Evolutionary conservation across 2,113 vertebrate species (phyloP).

Genomic region (Epinephelus cyanopodus): DNA sequence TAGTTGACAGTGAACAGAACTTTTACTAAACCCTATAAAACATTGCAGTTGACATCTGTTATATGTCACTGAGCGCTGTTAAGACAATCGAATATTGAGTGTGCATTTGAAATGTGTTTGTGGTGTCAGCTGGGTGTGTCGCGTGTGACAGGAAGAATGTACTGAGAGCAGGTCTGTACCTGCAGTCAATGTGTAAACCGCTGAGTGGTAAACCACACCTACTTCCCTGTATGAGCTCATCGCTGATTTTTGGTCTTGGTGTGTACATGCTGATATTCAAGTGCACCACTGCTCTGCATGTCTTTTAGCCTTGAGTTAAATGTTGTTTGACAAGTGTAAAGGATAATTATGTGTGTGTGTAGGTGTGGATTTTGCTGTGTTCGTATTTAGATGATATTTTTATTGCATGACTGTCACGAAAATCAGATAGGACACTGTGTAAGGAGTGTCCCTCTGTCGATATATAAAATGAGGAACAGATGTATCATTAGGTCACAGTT

Average conservation of each 20-base stretch:
- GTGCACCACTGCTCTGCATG: no score
- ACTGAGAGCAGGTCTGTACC: conserved; percentile 42
- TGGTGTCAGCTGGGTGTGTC: conserved; percentile 50
- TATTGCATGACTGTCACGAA: neutral
- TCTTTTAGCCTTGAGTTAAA: conserved; percentile 1
- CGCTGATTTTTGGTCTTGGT: neutral
- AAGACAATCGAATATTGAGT: neutral
- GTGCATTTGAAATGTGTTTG: conserved; percentile 19
- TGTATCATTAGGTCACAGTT: neutral
- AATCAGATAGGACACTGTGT: neutral
- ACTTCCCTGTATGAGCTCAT: conserved; percentile 23
- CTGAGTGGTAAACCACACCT: conserved; percentile 26
- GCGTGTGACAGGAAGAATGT: conserved; percentile 29
- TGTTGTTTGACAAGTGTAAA: neutral
- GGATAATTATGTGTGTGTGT: no score
- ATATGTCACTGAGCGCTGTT: neutral
- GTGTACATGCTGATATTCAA: neutral
- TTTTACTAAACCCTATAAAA: neutral
- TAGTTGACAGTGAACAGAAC: neutral
- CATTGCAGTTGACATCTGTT: neutral
- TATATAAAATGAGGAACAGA: conserved; percentile 2
- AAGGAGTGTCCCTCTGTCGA: conserved; percentile 12
- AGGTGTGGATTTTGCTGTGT: neutral
- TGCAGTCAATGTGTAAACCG: conserved; percentile 18
- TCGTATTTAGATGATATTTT: neutral